These are phyloP conservation scores for Probosciger aterrimus DNA, from an alignment of 2,113 vertebrate genomes.

Conservation along the genomic window DNA sequence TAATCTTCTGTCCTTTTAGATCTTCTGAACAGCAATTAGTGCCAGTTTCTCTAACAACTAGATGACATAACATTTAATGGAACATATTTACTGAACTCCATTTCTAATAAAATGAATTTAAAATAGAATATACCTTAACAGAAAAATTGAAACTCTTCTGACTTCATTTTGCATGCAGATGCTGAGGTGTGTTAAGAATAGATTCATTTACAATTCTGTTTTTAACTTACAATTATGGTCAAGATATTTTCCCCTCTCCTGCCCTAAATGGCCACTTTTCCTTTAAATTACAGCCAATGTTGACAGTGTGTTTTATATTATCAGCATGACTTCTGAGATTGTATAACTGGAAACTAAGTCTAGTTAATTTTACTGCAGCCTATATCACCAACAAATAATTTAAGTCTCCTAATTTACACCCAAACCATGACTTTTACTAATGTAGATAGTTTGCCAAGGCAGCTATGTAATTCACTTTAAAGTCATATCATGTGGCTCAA, in stretches of 20 bases:
- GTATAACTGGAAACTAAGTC: not conserved
- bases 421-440: not conserved
- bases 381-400: not conserved
- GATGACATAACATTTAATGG: not conserved
- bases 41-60: not conserved
- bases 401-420: not conserved
- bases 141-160: not conserved
- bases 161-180: not conserved
- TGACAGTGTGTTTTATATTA: not conserved
- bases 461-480: not conserved
- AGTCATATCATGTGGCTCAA: not conserved
- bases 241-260: not conserved
- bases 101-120: not conserved
- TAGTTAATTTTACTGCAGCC: not conserved
- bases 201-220: not conserved
- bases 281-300: not conserved
- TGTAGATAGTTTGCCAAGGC: not conserved
- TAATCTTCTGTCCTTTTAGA: not conserved
- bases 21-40: not conserved
- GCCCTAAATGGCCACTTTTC: not conserved
- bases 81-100: not conserved
- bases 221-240: not conserved
- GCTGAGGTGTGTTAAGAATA: not conserved
- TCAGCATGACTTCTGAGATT: not conserved
- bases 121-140: not conserved